Conservation (phyloP, 2,888 invertebrate species). For the Scaptomyza reducta region DNA sequence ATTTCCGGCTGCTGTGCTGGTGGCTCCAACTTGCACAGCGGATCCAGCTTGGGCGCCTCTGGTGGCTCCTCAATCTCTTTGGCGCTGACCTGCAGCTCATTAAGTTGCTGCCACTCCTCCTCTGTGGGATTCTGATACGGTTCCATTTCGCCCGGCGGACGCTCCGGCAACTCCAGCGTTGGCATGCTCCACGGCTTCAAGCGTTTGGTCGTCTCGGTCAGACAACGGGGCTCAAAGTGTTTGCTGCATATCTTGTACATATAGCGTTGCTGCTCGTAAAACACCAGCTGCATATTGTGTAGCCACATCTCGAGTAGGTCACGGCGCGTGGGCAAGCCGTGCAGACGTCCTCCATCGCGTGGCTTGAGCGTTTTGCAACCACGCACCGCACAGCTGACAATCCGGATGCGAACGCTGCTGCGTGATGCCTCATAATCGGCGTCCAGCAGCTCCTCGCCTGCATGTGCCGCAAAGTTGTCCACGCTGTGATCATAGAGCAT, state of each 20-base stretch:
- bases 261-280: constrained; percentile 63
- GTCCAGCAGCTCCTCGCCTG: constrained; percentile 19
- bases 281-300: constrained; percentile 68
- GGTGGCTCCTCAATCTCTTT: not conserved
- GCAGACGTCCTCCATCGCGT: constrained; percentile 59
- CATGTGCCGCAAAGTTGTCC: constrained; percentile 34
- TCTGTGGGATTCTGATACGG: constrained; percentile 41
- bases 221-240: constrained; percentile 74
- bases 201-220: constrained; percentile 51
- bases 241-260: constrained; percentile 74
- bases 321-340: constrained; percentile 58
- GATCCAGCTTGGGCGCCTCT: constrained; percentile 47
- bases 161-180: constrained; percentile 62
- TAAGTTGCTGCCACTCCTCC: constrained; percentile 61
- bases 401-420: constrained; percentile 48
- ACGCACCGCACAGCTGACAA: constrained; percentile 59
- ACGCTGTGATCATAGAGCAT: constrained; percentile 59
- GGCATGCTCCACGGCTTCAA: constrained; percentile 78
- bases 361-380: constrained; percentile 51
- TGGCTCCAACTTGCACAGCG: not conserved
- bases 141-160: constrained; percentile 7
- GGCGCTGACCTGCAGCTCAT: constrained; percentile 2
- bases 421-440: constrained; percentile 46
- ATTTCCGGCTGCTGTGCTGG: not conserved
- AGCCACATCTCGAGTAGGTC: constrained; percentile 72